Base-by-base conservation (phyloP, 2,888 invertebrate genomes). In the Zygogramma bicolorata region DNA sequence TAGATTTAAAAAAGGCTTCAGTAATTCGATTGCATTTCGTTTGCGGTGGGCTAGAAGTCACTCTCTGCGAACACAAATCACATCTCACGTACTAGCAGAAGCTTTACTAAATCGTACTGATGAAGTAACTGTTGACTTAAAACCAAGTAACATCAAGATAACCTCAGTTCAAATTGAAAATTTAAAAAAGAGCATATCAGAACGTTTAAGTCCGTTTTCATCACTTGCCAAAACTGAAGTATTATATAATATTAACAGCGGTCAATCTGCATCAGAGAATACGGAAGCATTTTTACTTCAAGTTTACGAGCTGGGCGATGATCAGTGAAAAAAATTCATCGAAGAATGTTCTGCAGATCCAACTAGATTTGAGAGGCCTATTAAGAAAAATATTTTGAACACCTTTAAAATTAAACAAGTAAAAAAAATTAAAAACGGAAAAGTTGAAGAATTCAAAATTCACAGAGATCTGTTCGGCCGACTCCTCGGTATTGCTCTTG, bases 381-480 rank as follows among this genome's bases (percentile, higher is more conserved):
- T 60, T 18, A 38, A 61, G 7, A 61, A 40, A 61, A 61, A 40
- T 61, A 40, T n/a, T 8, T n/a, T 38, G 18, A 18, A 18, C 13
- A 61, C 38, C 15, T 38, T 38, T 22, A 38, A 38, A 22, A n/a
- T 40, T n/a, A 61, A 18, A 20, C 8, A 6, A 20, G 10, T n/a
- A 18, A 5, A 22, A 4, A 60, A 60, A 60, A 6, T 1, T 20
- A 7, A 60, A 60, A 31, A 60, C 8, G 38, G 4, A 22, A 29
- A 31, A 18, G 34, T 18, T 8, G 22, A 15, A 61, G 40, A 61
- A 15, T 4, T 38, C 3, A 38, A 60, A 34, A 15, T 60, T 31
- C 60, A 60, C 3, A 40, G 61, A 15, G 61, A 61, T 61, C 22
- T 61, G 40, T 61, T 61, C 8, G 61, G n/a, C 7, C 10, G 38